phyloP scores from a whole-genome alignment of 2,888 invertebrate genomes.

The Volucella zonaria region DNA sequence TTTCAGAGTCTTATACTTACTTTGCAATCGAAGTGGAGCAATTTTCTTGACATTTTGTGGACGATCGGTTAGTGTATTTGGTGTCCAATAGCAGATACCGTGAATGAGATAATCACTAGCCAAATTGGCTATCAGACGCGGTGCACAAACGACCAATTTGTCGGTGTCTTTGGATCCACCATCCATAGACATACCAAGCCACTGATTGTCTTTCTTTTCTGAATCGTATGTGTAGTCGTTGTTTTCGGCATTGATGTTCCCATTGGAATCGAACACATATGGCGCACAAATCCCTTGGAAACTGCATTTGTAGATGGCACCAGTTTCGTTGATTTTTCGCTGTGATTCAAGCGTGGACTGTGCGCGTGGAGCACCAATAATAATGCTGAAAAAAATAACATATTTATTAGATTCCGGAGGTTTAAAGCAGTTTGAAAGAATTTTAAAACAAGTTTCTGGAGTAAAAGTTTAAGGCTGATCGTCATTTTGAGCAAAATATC shows the following conservation, averaged over 20 bases:
- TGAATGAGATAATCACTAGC: constrained; percentile 80
- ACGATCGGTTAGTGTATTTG: constrained; percentile 78
- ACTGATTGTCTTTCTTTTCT: constrained; percentile 82
- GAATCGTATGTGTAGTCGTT: constrained; percentile 80
- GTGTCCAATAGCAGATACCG: constrained; percentile 82
- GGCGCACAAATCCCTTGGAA: constrained; percentile 80
- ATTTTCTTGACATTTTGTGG: constrained; percentile 79
- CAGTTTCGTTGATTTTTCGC: constrained; percentile 82
- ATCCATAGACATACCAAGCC: constrained; percentile 84
- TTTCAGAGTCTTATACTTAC: constrained; percentile 46
- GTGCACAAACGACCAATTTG: constrained; percentile 82
- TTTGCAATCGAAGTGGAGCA: constrained; percentile 80
- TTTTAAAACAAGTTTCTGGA: too few relatives aligned
- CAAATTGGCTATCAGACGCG: constrained; percentile 79
- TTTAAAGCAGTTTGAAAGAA: background rate
- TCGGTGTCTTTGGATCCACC: constrained; percentile 81
- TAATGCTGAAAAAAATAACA: constrained; percentile 80
- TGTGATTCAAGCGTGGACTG: constrained; percentile 82
- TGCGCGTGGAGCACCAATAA: constrained; percentile 84
- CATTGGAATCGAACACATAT: constrained; percentile 81
- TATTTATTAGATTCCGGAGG: background rate
- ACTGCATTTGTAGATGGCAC: constrained; percentile 84
- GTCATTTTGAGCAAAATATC: too few relatives aligned
- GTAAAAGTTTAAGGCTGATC: too few relatives aligned
- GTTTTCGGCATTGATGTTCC: constrained; percentile 78